Base-by-base conservation (phyloP, 2,888 invertebrate species). In the Leptogaster cylindrica region DNA sequence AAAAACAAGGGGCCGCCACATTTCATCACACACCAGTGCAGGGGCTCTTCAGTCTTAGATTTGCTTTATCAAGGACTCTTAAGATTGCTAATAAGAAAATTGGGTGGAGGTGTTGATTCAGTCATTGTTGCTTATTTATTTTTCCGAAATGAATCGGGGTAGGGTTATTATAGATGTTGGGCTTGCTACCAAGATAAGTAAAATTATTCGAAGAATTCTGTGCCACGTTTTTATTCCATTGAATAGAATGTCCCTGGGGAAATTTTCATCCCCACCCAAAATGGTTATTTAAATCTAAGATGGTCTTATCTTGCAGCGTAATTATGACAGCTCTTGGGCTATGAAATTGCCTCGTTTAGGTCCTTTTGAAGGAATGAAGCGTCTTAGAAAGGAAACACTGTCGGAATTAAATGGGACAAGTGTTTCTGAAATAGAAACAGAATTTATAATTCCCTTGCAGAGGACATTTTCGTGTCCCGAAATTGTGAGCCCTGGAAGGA, bases 1-100 rank as follows among this genome's bases (percentile, higher is more conserved):
- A 14, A 27, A 18, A 14, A 5, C 8, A 18, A 25, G 12, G 14
- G 10, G 14, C 27, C 8, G 33, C 28, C 16, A 18, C 20, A 18
- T n/a, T 5, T 8, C 23, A 7, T 12, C 7, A 14, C 58, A 20
- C 33, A 36, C 20, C 12, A 10, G 31, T 31, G 6, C 10, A 25
- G n/a, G 46, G 0, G 50, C 44, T 41, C 64, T 25, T 31, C 52
- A 23, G 39, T 18, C 55, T 55, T 55, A 36, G 55, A 55, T 55
- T 51, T 27, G 31, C 46, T 41, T 50, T 61, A 39, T 55, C 51
- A 68, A 66, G 68, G 50, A 58, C 66, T 48, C 66, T 68, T 66
- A 66, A 65, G 68, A 66, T 68, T 68, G 65, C 68, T 68, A 68
- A 68, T 68, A 61, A 66, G 44, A 44, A n/a, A n/a, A n/a, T 44